Base-by-base conservation (phyloP, 2,797 vertebrate species). In the Dryobates pubescens region DNA sequence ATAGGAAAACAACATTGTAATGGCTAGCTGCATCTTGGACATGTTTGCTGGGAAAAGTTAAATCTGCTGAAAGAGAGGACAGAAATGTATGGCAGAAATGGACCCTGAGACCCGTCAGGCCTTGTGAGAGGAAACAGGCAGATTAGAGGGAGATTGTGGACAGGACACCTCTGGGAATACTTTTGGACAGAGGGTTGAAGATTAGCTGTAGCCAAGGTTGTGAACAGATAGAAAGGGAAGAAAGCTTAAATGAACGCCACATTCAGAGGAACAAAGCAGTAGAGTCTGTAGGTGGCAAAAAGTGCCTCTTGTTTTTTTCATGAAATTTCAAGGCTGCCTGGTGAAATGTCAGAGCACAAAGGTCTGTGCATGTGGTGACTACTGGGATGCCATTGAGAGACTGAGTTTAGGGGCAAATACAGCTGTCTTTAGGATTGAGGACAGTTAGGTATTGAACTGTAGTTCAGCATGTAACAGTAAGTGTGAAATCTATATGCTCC, bases 251-350 rank as follows among this genome's bases (percentile, higher is more conserved):
- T 38, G 51, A 72, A 53, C 16, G 27, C 3, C 26, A 32, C 45
- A 41, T 85, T 92, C 34, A 68, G 49, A 71, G 69, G 53, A 65
- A 59, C 23, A 2, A 64, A 90, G 74, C 71, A 32, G 24, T 26
- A 38, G 51, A 88, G 36, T 86, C 78, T 95, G 90, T 95, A 92
- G 90, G 88, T 95, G 86, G 74, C 88, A 88, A 84, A 82, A 80
- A 62, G 75, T 86, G 45, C 43, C 68, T 93, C 62, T 49, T 81
- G 49, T 23, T 64, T 82, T 84, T 71, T 10, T 41, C 17, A 34
- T 51, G 8, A 76, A 68, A 79, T 56, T 43, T 56, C 20, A 29
- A 5, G 8, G 7, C 64, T 92, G 74, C 20, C 38, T 62, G 18
- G 36, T 84, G 64, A 92, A 73, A 73, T 41, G 22, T 53, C 43